A percentile compares a stretch with the other conserved stretches of the same genome.
Conservation (phyloP, 2,888 invertebrate genomes). For the Quadroppia sp. region DNA sequence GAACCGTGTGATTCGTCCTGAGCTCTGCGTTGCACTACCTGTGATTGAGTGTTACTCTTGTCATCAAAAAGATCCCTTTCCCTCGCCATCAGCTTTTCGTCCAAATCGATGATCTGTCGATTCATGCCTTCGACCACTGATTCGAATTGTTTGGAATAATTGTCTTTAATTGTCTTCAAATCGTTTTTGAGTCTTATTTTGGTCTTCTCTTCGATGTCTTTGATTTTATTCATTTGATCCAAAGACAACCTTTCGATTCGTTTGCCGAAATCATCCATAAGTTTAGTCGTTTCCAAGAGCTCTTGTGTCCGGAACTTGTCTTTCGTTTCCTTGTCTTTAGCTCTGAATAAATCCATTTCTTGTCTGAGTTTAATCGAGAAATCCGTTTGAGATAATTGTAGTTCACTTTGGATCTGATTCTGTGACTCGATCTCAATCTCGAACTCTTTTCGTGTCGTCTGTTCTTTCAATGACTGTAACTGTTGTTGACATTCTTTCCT, state of each 20-base stretch:
- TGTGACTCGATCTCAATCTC: background rate
- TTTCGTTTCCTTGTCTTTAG: background rate
- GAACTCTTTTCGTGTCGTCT: background rate
- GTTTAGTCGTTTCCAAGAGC: background rate
- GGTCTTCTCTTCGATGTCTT: background rate
- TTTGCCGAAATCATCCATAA: background rate
- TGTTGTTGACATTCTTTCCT: background rate
- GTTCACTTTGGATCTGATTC: background rate
- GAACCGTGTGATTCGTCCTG: background rate
- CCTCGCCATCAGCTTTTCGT: background rate
- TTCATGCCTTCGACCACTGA: background rate
- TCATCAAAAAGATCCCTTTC: constrained; percentile 3
- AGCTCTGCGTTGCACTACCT: background rate
- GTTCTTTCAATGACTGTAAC: background rate
- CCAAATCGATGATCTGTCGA: background rate
- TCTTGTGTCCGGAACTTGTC: background rate
- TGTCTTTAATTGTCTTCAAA: background rate
- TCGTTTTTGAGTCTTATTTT: background rate
- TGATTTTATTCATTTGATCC: background rate
- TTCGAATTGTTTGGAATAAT: background rate
- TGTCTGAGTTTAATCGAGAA: background rate
- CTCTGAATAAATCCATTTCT: constrained; percentile 2
- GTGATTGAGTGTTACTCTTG: background rate
- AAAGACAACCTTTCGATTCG: background rate
- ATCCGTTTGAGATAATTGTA: background rate